Evolutionary conservation across 2,888 invertebrate species (phyloP), one percentile per base, ranked within the genome.

Genomic region (Folsomia candida): DNA sequence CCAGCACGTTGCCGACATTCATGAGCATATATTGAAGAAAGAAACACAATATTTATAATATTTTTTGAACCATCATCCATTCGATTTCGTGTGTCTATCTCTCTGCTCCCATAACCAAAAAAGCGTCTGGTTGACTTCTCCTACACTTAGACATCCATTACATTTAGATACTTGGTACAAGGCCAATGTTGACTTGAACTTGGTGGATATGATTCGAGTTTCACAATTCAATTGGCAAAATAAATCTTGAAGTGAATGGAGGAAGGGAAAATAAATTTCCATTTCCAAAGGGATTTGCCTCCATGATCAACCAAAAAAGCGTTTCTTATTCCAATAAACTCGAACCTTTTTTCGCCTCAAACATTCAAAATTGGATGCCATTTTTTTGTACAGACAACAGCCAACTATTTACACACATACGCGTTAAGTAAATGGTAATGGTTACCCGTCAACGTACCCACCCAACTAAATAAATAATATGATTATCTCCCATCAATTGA

Each of bases 151-250:
- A 37, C 37, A 37, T 37, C 37, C 37, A 37, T 37, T 37, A 37
- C 37, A 9, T 37, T 37, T 37, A 9, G 37, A 9, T 37, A 14
- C 6, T 9, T 37, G 37, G 37, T 9, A 37, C 14, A 14, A 37
- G 14, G 6, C 14, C 37, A 14, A 9, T n/a, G n/a, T 37, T 37
- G 37, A 37, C 4, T 37, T 37, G 37, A 37, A 37, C 37, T 37
- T 37, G 14, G 4, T 37, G 37, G 14, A 37, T 54, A 22, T n/a
- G 54, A 54, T 54, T 4, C 22, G 65, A 65, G 51, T 65, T 65
- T 65, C 54, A 65, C 51, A 65, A 65, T 65, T 65, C 65, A 54
- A 65, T 65, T 65, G 65, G 54, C 28, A 65, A 51, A 65, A 65
- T 65, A 65, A 54, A 65, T 65, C 54, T 65, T 54, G 26, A 25